phyloP scores from a whole-genome alignment of 1,140 invertebrate species.

The Conopomorpha cramerella region DNA sequence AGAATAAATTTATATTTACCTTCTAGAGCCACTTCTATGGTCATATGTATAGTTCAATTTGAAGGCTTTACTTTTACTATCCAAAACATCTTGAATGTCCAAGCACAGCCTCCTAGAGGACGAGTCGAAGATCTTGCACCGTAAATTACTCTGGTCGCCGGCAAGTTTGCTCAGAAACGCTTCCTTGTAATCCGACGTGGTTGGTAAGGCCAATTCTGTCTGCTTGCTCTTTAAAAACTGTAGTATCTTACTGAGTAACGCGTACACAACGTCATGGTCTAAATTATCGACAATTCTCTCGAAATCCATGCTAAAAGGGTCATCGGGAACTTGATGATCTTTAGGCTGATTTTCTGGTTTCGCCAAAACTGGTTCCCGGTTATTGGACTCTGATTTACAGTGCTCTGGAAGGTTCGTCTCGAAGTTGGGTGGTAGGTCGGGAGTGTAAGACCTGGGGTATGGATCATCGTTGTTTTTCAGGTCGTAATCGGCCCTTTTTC shows the following conservation, averaged over 20 bases:
- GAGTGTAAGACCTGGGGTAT: too few species aligned
- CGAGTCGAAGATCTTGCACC: neutral
- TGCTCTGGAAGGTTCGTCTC: too few species aligned
- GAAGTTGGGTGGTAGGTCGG: neutral
- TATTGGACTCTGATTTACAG: too few species aligned
- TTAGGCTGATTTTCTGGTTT: neutral
- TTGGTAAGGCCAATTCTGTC: conserved; percentile 1
- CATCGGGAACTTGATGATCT: neutral
- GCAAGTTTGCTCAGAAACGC: conserved; percentile 1
- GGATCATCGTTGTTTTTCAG: too few species aligned
- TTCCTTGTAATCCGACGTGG: neutral
- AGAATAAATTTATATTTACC: neutral
- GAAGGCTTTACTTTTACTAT: neutral
- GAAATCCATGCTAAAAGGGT: neutral
- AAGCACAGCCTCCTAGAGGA: neutral
- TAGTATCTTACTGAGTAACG: conserved; percentile 1
- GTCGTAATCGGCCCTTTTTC: too few species aligned
- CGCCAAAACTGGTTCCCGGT: too few species aligned
- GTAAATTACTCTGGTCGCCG: neutral
- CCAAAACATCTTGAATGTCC: neutral
- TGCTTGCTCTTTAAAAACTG: conserved; percentile 3
- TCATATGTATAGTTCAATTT: conserved; percentile 1
- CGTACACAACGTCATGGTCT: neutral
- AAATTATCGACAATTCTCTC: neutral
- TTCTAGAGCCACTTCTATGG: neutral